Conservation (phyloP, 2,113 vertebrate genomes). For the Tamias sibiricus region DNA sequence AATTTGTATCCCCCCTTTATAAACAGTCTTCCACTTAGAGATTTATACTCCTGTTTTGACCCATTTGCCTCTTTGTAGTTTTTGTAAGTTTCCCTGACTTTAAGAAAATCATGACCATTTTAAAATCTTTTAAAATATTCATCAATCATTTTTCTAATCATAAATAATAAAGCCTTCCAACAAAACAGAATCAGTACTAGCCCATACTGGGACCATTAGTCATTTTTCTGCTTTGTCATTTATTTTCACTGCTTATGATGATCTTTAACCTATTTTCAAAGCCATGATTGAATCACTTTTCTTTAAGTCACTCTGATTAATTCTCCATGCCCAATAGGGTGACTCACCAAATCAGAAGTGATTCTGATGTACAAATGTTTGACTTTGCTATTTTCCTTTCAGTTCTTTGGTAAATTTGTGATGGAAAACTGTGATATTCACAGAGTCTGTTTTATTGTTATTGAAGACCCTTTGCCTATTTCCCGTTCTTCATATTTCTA, state of each 20-base stretch:
- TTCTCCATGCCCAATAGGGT: background rate
- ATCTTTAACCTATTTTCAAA: constrained; percentile 20
- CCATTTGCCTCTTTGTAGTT: background rate
- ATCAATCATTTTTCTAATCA: constrained; percentile 7
- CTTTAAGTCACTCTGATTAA: constrained; percentile 39
- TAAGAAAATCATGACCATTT: background rate
- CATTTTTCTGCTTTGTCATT: background rate
- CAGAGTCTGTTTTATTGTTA: background rate
- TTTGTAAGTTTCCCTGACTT: background rate
- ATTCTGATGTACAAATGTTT: constrained; percentile 5
- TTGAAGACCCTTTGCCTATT: background rate
- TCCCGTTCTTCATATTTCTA: background rate
- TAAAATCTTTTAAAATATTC: background rate
- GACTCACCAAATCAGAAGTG: background rate
- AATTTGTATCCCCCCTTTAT: background rate
- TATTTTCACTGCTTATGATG: background rate
- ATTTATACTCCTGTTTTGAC: background rate
- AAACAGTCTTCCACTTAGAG: background rate
- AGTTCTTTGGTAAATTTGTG: background rate
- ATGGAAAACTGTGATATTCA: background rate
- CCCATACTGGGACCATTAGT: background rate
- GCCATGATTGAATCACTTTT: background rate
- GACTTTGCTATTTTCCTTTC: background rate
- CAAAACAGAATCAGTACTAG: background rate
- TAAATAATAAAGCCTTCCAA: constrained; percentile 15